Base-by-base conservation (phyloP, 2,113 vertebrate genomes). In the Eolophus roseicapilla region DNA sequence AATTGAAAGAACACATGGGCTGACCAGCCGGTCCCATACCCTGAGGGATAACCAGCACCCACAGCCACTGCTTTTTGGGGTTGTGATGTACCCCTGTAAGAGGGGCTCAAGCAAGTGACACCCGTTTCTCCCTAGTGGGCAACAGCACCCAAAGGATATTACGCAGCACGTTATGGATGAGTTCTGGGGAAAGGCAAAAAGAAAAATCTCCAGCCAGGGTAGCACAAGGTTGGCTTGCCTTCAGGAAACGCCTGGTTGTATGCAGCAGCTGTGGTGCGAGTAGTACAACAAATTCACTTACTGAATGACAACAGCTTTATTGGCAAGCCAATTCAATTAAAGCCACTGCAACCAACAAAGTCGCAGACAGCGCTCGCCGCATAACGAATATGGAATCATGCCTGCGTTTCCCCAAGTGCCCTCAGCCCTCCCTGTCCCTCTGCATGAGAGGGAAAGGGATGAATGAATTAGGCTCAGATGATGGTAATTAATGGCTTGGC, bases 291-390 rank as follows among this genome's bases (percentile, higher is more conserved):
- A 98, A 98, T 98, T 98, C 98, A 98, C 98, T 98, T 98, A 98
- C 98, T 98, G 98, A 98, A 98, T 98, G 98, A 98, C 98, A 98
- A 98, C 98, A 98, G 98, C 98, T 99, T 99, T 99, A 98, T 98
- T 98, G 98, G 98, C 98, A 98, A 98, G 98, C 98, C 98, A 98
- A 99, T 99, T 99, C 98, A 99, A 99, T 99, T 99, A 99, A 98
- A 98, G 98, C 98, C 98, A 98, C 97, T 98, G 98, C 98, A 98
- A 98, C 98, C 98, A 97, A 98, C 98, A 98, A 98, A 98, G 98
- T 98, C 98, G 97, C 98, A 96, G 94, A 97, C 98, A 97, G 98
- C 95, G 67, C 97, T 97, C 95, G 97, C 97, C 96, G 97, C 98
- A 98, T 98, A 98, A 98, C 98, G 97, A 98, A 98, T 96, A 97